Percentiles rank a stretch among this genome's conserved stretches.
Evolutionary conservation across 2,113 vertebrate species (phyloP).

Genomic region (Globicephala melas): DNA sequence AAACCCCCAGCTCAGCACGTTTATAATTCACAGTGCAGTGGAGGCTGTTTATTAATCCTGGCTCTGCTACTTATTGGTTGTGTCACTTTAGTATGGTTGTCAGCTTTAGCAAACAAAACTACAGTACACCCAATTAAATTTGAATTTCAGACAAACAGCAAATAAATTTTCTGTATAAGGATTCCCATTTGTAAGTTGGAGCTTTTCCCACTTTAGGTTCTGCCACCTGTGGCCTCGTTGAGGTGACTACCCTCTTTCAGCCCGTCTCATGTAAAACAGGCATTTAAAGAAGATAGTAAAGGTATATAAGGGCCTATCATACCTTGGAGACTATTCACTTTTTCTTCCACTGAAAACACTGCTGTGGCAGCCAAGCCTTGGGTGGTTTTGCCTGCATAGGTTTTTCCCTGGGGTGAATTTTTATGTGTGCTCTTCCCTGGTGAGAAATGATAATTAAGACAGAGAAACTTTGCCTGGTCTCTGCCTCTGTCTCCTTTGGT

Average conservation of each 20-base stretch:
- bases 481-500: neutral
- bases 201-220: neutral
- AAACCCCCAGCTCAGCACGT: neutral
- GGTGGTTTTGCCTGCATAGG: conserved; percentile 10
- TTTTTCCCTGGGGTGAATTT: conserved; percentile 33
- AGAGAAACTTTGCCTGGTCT: neutral
- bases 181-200: neutral
- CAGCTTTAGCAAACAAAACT: conserved; percentile 4
- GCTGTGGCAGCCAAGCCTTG: conserved; percentile 25
- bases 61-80: neutral
- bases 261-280: neutral
- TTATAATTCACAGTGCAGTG: neutral
- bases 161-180: neutral
- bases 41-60: neutral
- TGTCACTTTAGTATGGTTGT: neutral
- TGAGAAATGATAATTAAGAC: conserved; percentile 49
- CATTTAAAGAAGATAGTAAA: neutral
- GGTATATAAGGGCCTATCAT: rapidly evolving
- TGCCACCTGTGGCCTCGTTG: too few species aligned
- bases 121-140: neutral
- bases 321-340: neutral
- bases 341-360: conserved; percentile 45
- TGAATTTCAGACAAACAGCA: conserved; percentile 24
- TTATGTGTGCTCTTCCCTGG: neutral
- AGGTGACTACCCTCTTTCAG: neutral